Evolutionary conservation across 2,113 vertebrate species (phyloP), one percentile per base, ranked within the genome.

Genomic region (Anhinga anhinga): DNA sequence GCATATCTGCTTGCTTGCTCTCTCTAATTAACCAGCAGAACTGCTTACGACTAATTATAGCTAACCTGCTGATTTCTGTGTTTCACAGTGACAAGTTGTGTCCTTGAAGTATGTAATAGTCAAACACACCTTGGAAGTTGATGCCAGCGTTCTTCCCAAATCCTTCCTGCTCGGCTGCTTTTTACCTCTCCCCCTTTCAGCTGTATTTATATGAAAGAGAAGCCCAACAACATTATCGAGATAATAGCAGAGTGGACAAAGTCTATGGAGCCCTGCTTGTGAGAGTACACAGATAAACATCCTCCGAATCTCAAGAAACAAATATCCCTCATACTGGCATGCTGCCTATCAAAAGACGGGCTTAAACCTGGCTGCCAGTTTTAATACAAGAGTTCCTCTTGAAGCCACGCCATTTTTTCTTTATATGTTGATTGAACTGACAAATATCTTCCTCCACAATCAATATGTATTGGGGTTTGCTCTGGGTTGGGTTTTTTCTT

Each of bases 21-120:
- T 90, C 82, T 88, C 73, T 93, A 87, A 93, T 95, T 94, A 96
- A 71, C 65, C 65, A 91, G 65, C 69, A 84, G 73, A 89, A 67
- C 59, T 76, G 77, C 86, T 93, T 82, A 61, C 90, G 74, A 15
- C 81, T 94, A 84, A 93, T 93, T 93, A 72, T 3, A 82, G 90
- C 56, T 76, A 91, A 87, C 77, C 89, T 89, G 81, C 91, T 59
- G 85, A 82, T 96, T 90, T 72, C 82, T 80, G 85, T 56, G 56
- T 94, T 83, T 91, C 85, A 3, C 6, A 69, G 65, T 78, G 82
- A 80, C 87, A 63, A 36, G 67, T 90, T 73, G 59, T 83, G 93
- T 90, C 79, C 93, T 94, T 94, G 72, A 88, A 95, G 74, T 26
- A 9, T 36, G 3, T 59, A 86, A 66, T 78, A 90, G 73, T 55